Evolutionary conservation across 2,797 vertebrate species (phyloP).

Genomic region (Coendou prehensilis): DNA sequence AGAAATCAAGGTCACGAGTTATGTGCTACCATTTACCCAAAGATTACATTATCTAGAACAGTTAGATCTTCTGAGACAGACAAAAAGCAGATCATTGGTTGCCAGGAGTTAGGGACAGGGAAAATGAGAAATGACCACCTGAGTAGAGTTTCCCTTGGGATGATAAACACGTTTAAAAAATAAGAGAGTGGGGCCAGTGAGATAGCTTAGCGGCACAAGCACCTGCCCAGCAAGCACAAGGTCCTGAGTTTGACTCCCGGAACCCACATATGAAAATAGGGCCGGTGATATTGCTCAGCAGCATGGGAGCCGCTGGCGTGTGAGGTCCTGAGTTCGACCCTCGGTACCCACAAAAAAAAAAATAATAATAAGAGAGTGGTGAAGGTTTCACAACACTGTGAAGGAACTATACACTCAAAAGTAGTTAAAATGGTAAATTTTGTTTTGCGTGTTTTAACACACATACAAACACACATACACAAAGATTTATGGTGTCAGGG

Average conservation of each 20-base stretch:
- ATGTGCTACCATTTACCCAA: constrained; percentile 9
- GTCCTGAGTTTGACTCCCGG: too few species aligned
- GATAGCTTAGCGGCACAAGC: too few species aligned
- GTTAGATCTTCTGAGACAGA: constrained; percentile 9
- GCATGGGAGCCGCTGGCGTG: too few species aligned
- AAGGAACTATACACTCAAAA: background rate
- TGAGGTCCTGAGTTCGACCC: too few species aligned
- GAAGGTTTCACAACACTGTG: background rate
- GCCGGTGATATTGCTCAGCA: too few species aligned
- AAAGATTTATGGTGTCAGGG: background rate
- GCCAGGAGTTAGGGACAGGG: background rate
- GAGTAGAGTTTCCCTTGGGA: background rate
- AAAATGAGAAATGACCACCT: constrained; percentile 44
- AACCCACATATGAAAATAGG: too few species aligned
- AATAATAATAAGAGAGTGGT: background rate
- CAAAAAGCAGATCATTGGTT: constrained; percentile 5
- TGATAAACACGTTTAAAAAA: constrained; percentile 35
- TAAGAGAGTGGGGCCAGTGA: background rate
- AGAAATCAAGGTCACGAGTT: constrained; percentile 12
- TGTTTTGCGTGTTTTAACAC: background rate
- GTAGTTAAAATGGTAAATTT: background rate
- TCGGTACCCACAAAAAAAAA: too few species aligned
- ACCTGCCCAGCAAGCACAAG: too few species aligned
- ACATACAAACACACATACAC: background rate
- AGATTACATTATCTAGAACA: constrained; percentile 1